Percentiles rank a stretch among this genome's conserved stretches.
phyloP scores from a whole-genome alignment of 2,888 invertebrate genomes.

The Taphrorychus bicolor region DNA sequence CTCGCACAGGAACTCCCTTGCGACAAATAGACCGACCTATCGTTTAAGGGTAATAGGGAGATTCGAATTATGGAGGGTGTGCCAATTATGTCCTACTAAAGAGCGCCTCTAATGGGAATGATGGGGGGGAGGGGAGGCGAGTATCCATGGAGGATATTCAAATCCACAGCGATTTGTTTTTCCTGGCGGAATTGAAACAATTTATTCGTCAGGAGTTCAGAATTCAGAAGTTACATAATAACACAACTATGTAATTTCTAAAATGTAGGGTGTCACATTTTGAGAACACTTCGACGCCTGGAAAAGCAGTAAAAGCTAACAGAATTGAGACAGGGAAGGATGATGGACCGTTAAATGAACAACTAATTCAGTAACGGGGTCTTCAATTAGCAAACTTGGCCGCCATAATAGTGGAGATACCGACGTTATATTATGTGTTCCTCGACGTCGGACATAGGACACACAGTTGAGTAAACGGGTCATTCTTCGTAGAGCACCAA shows the following conservation, averaged over 20 bases:
- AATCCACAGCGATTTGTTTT: neutral
- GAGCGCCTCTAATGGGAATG: neutral
- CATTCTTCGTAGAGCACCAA: constrained; percentile 53
- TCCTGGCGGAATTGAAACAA: neutral
- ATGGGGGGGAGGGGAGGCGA: neutral
- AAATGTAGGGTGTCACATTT: neutral
- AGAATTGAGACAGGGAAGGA: constrained; percentile 51
- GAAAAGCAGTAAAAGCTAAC: constrained; percentile 47
- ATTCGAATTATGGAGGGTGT: neutral
- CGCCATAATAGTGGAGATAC: constrained; percentile 53
- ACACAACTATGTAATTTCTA: neutral
- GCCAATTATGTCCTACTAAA: constrained; percentile 1
- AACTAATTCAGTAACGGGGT: constrained; percentile 58
- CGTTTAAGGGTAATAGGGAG: neutral
- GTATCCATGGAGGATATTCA: neutral
- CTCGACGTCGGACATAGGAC: constrained; percentile 49
- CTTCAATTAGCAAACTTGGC: constrained; percentile 60
- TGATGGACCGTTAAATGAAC: constrained; percentile 59
- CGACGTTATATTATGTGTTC: constrained; percentile 45
- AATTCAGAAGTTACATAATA: too few relatives aligned
- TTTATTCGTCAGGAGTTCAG: neutral
- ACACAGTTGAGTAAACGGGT: constrained; percentile 51
- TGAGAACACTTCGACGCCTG: constrained; percentile 41
- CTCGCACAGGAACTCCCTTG: too few relatives aligned
- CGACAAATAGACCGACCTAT: neutral